These are phyloP conservation scores for Drosophila testacea DNA, from an alignment of 2,888 invertebrate genomes.

Conservation along the genomic window DNA sequence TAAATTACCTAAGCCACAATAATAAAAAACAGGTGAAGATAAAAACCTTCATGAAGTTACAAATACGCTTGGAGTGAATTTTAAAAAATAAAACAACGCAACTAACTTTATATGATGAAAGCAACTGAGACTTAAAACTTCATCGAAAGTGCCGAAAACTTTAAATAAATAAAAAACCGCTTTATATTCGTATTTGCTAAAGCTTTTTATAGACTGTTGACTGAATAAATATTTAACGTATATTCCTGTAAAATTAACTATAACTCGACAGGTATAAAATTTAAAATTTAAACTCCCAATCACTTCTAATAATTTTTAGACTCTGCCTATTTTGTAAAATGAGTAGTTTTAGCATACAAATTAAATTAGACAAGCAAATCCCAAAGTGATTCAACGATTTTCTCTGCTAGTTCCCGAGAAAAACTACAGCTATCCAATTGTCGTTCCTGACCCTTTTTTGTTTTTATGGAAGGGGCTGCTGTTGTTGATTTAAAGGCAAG, in stretches of 20 bases:
- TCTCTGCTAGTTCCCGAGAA: neutral
- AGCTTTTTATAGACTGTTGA: neutral
- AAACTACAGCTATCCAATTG: constrained; percentile 10
- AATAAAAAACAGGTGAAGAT: constrained; percentile 23
- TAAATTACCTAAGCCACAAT: constrained; percentile 54
- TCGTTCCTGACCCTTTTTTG: neutral
- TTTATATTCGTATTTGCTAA: neutral
- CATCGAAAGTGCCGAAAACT: neutral
- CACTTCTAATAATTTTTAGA: neutral
- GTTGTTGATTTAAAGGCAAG: constrained; percentile 28
- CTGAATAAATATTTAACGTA: neutral
- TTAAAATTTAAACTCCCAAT: no score
- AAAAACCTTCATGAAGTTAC: constrained; percentile 22
- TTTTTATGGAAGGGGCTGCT: neutral
- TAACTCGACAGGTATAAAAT: neutral
- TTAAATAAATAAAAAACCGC: neutral
- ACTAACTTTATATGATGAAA: neutral
- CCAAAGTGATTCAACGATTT: neutral
- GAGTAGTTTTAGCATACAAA: neutral
- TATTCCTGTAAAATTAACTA: neutral
- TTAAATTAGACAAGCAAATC: neutral
- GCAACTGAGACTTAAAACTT: neutral
- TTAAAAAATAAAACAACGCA: constrained; percentile 4
- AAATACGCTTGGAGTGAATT: neutral
- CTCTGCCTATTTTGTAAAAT: no score